phyloP scores from a whole-genome alignment of 1,140 invertebrate genomes.

The Trachymyrmex cornetzi region DNA sequence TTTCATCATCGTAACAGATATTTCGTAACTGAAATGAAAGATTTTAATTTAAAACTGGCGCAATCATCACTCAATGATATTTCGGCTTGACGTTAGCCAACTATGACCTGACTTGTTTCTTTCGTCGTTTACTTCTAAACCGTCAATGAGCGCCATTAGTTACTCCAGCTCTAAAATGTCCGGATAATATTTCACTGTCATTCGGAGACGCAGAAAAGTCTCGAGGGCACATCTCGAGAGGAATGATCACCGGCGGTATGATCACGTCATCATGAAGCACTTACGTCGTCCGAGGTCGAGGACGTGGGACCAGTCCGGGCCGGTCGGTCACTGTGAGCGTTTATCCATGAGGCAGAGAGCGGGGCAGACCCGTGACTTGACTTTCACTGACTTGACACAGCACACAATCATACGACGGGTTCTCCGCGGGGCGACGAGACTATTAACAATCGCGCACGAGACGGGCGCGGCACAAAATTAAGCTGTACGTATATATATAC shows the following conservation, averaged over 20 bases:
- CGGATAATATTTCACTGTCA: slow-evolving; percentile 11
- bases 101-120: not conserved
- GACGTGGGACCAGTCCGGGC: slow-evolving; percentile 67
- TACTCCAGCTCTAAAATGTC: not conserved
- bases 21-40: not conserved
- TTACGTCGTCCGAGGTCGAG: slow-evolving; percentile 69
- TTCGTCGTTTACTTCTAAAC: not conserved
- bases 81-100: not conserved
- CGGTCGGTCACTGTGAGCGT: slow-evolving; percentile 70
- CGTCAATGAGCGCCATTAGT: slow-evolving; percentile 2
- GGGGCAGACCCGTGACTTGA: slow-evolving; percentile 70
- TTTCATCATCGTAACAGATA: not conserved
- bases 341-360: slow-evolving; percentile 77
- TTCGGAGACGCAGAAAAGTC: not conserved
- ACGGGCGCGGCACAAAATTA: slow-evolving; percentile 62
- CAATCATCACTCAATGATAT: not conserved
- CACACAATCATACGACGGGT: slow-evolving; percentile 75
- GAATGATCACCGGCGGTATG: not conserved
- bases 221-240: not conserved
- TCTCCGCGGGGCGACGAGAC: slow-evolving; percentile 46
- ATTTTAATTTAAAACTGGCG: not conserved
- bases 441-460: slow-evolving; percentile 58
- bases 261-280: slow-evolving; percentile 59
- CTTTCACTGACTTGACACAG: slow-evolving; percentile 80
- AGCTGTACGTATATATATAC: slow-evolving; percentile 36